Conservation (phyloP, 2,888 invertebrate genomes). For the Strigamia maritima region DNA sequence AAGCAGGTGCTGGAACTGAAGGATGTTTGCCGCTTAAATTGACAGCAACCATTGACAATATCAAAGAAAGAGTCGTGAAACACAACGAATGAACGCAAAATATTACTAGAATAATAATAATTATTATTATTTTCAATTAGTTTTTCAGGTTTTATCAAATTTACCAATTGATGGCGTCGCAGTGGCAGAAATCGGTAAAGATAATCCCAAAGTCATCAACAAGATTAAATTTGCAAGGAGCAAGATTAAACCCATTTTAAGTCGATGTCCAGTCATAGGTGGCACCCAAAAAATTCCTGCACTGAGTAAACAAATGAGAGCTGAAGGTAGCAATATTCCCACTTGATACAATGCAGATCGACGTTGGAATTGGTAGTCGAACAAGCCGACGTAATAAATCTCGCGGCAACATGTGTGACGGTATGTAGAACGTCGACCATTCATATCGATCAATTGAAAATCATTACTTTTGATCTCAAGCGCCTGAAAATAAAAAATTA, state of each 20-base stretch:
- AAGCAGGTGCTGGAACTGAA: neutral
- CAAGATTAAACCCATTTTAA: neutral
- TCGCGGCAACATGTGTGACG: neutral
- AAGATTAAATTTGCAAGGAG: neutral
- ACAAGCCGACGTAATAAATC: neutral
- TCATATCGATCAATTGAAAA: neutral
- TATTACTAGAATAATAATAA: neutral
- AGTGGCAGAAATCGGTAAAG: neutral
- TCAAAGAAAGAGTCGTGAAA: neutral
- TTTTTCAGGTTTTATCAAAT: neutral
- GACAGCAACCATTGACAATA: neutral
- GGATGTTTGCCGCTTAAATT: slow-evolving; percentile 11
- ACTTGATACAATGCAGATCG: neutral
- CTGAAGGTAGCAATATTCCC: neutral
- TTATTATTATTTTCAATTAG: neutral
- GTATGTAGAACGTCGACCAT: neutral
- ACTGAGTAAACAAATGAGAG: neutral
- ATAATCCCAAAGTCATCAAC: neutral
- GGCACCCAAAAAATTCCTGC: neutral
- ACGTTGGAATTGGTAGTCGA: neutral
- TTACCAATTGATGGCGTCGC: neutral
- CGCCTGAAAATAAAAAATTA: neutral
- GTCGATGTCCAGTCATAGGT: neutral
- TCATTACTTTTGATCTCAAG: neutral
- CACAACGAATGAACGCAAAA: neutral